Conservation (phyloP, 2,888 invertebrate genomes). For the Macropis europaea region DNA sequence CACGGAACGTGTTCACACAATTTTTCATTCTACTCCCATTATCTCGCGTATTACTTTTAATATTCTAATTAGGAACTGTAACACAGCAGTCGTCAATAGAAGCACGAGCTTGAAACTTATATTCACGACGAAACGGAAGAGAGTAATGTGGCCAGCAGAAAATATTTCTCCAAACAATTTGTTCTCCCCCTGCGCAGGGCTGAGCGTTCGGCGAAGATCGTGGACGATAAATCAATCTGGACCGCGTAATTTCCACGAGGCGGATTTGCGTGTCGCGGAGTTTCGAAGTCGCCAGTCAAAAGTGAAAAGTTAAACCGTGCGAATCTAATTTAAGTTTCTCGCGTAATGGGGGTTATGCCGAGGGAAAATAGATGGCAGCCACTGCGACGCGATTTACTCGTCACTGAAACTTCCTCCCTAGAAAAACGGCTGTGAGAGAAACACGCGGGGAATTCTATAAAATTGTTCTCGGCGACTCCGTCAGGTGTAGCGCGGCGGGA, state of each 20-base stretch:
- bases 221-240: constrained; percentile 28
- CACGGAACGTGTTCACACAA: no score
- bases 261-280: constrained; percentile 8
- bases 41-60: no score
- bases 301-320: constrained; percentile 45
- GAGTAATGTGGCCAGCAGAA: no score
- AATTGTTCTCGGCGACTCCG: neutral
- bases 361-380: constrained; percentile 3
- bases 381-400: neutral
- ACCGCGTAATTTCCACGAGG: constrained; percentile 15
- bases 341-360: constrained; percentile 17
- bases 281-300: constrained; percentile 30
- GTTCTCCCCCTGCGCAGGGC: no score
- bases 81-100: no score
- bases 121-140: no score
- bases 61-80: no score
- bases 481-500: neutral
- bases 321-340: constrained; percentile 51
- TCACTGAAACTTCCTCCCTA: no score
- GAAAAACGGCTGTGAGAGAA: no score
- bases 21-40: no score
- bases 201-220: constrained; percentile 7
- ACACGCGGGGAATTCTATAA: no score
- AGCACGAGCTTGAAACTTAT: no score
- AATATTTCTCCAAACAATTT: neutral